Evolutionary conservation across 2,113 vertebrate species (phyloP), one percentile per base, ranked within the genome.

Genomic region (Bujurquina vittata): DNA sequence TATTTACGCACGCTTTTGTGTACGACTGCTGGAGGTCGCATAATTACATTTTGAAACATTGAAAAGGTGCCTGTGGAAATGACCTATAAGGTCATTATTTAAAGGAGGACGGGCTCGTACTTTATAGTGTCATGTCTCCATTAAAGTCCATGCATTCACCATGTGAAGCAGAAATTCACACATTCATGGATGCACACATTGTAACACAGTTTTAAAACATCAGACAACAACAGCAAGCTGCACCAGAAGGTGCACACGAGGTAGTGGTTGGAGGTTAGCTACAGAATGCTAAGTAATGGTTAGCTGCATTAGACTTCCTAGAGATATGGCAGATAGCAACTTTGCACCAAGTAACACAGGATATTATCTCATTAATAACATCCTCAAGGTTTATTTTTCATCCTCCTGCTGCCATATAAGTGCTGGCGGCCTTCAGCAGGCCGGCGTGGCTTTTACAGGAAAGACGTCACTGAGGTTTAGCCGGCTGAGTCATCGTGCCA

Each of bases 141-240:
- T 12, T 17, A 5, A 17, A 6, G 14, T 49, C 46, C 46, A 49
- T 15, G 5, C 12, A 15, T 43, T 65, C 62, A 65, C 40, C 62
- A 65, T 43, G 2, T 10, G 22, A 67, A 0, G 14, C 40, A 46
- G 23, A 22, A 67, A 46, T 46, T 65, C n/a, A 0, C 23, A 0
- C 26, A 6, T n/a, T 67, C 40, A 69, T 18, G 11, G 23, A 52
- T 18, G 23, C 23, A 52, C 10, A 69, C 29, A 69, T 46, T 52
- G 23, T 20, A 31, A 52, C 20, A 7, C 65, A 31, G 23, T 2
- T 26, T 31, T 31, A 69, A 52, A 17, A 15, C 1, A 52, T 0
- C 65, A 52, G 40, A 49, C 65, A 69, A 69, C 63, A 69, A 49
- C 9, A 1, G 12, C 15, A 0, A 69, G 43, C 23, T 49, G 65